Percentiles rank a stretch among this genome's conserved stretches.
Conservation (phyloP, 2,113 vertebrate genomes). For the Ammospiza caudacuta region DNA sequence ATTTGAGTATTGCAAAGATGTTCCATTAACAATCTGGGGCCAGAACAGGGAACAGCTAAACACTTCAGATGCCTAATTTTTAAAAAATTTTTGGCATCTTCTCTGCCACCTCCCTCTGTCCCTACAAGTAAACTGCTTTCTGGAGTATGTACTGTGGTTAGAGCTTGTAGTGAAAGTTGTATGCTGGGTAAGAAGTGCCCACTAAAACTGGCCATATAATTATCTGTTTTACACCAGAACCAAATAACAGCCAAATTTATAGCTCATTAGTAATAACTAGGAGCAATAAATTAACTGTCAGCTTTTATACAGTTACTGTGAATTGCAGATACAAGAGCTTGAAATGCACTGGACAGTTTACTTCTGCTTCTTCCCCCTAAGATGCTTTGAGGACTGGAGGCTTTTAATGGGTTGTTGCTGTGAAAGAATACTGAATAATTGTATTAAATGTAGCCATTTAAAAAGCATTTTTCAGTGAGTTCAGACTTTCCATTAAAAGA, state of each 20-base stretch:
- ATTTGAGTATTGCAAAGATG: background rate
- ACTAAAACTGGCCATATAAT: background rate
- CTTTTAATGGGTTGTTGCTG: background rate
- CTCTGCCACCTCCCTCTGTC: background rate
- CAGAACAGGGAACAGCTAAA: background rate
- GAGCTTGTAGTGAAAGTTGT: background rate
- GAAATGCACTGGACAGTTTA: background rate
- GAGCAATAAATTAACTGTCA: background rate
- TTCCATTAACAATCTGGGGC: background rate
- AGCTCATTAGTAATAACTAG: background rate
- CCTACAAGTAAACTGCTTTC: background rate
- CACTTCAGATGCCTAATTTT: background rate
- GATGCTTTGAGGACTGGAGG: background rate
- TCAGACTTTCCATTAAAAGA: background rate
- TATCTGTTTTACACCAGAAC: background rate
- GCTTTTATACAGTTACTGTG: background rate
- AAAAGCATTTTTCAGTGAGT: background rate
- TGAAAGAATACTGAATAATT: background rate
- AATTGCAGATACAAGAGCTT: background rate
- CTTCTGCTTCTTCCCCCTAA: background rate
- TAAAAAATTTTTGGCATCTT: background rate
- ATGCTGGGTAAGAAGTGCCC: background rate
- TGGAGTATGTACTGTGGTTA: background rate
- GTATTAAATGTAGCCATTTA: background rate
- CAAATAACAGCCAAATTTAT: background rate